A percentile compares a stretch with the other conserved stretches of the same genome.
These are phyloP conservation scores for Potorous gilbertii DNA, from an alignment of 2,797 vertebrate genomes.

Conservation along the genomic window DNA sequence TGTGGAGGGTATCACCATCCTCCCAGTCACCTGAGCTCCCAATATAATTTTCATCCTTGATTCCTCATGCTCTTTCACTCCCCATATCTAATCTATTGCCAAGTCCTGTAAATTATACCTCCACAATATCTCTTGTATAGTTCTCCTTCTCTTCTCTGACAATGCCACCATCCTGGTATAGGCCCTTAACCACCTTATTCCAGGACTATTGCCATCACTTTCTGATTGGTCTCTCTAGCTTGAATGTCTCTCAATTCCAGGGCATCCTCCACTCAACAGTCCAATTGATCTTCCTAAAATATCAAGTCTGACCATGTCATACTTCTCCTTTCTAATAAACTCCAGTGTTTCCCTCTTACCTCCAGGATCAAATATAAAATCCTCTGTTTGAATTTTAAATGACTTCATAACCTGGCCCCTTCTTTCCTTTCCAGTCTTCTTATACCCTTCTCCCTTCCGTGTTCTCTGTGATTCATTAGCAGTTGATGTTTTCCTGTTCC, in stretches of 20 bases:
- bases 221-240: background rate
- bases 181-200: background rate
- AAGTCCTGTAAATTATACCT: background rate
- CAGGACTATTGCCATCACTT: background rate
- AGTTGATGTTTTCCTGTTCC: background rate
- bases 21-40: background rate
- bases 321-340: background rate
- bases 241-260: background rate
- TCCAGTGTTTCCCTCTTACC: background rate
- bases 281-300: background rate
- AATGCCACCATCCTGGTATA: background rate
- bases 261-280: background rate
- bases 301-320: background rate
- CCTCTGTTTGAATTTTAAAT: background rate
- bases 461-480: background rate
- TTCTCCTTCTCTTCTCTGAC: background rate
- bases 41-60: background rate
- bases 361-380: background rate
- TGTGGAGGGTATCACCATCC: background rate
- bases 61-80: background rate
- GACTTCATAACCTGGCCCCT: background rate
- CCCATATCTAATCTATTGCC: background rate
- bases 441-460: background rate
- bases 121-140: background rate
- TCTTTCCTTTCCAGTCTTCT: background rate